These are phyloP conservation scores for Pseudomyrmex pallidus DNA, from an alignment of 1,140 invertebrate species.

Conservation along the genomic window DNA sequence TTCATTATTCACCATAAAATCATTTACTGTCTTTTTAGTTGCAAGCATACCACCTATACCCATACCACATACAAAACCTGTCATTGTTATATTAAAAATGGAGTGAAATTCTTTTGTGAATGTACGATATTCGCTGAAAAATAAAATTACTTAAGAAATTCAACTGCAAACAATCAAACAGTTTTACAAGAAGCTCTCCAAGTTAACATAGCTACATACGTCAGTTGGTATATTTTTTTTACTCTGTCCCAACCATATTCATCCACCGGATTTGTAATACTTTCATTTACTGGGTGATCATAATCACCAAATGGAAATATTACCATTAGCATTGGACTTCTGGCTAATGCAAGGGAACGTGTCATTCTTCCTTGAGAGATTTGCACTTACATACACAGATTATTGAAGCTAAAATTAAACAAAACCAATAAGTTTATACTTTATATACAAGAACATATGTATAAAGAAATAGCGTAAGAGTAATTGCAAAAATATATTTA, in stretches of 20 bases:
- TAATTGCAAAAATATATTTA: too few relatives aligned
- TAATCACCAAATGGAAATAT: background rate
- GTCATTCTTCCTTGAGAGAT: slow-evolving; percentile 9
- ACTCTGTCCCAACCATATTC: slow-evolving; percentile 59
- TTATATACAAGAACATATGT: too few relatives aligned
- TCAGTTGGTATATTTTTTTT: slow-evolving; percentile 47
- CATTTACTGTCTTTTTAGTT: slow-evolving; percentile 87
- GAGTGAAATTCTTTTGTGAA: slow-evolving; percentile 87
- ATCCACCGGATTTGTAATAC: background rate
- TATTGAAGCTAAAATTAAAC: too few relatives aligned
- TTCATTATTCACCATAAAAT: slow-evolving; percentile 91
- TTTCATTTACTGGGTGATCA: background rate
- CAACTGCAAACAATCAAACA: background rate
- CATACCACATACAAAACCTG: slow-evolving; percentile 86
- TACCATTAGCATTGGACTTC: background rate
- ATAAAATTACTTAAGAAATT: background rate
- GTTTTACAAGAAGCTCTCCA: background rate
- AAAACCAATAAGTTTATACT: too few relatives aligned
- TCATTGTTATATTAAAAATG: slow-evolving; percentile 85
- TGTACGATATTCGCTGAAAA: slow-evolving; percentile 87
- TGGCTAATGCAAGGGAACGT: background rate
- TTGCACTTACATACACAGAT: too few relatives aligned
- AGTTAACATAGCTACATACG: slow-evolving; percentile 54
- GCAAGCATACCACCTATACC: slow-evolving; percentile 87
- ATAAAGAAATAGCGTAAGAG: too few relatives aligned